These are phyloP conservation scores for Chionodraco myersi DNA, from an alignment of 2,113 vertebrate species.

Conservation along the genomic window DNA sequence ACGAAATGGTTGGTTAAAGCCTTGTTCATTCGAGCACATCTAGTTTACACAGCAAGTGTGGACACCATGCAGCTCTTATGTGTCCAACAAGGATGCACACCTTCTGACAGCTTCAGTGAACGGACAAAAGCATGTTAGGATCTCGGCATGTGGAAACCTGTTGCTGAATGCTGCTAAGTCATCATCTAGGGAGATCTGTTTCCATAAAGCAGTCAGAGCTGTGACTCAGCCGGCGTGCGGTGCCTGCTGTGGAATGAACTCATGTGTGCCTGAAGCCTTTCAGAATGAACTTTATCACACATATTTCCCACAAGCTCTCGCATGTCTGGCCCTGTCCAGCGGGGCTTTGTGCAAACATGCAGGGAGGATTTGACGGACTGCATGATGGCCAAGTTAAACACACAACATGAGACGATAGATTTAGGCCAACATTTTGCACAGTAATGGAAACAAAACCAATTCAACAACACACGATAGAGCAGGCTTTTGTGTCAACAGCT, in stretches of 20 bases:
- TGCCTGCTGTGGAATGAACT: conserved; percentile 23
- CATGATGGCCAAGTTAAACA: conserved; percentile 14
- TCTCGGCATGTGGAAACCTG: conserved; percentile 23
- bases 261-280: conserved; percentile 41
- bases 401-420: conserved; percentile 5
- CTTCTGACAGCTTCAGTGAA: conserved; percentile 19
- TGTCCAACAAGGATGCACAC: neutral
- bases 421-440: conserved; percentile 6
- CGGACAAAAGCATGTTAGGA: neutral
- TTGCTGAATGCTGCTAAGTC: neutral
- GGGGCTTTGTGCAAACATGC: conserved; percentile 8
- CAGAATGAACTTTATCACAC: conserved; percentile 19
- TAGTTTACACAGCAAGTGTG: neutral
- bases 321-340: conserved; percentile 26
- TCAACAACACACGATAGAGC: neutral
- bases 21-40: neutral
- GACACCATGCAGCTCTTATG: neutral
- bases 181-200: neutral
- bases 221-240: neutral
- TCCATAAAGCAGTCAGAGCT: neutral
- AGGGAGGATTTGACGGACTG: conserved; percentile 7
- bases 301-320: conserved; percentile 43
- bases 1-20: neutral
- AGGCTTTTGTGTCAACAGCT: conserved; percentile 9
- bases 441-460: conserved; percentile 12